These are phyloP conservation scores for Smittia aterrima DNA, from an alignment of 2,888 invertebrate species.

Conservation along the genomic window DNA sequence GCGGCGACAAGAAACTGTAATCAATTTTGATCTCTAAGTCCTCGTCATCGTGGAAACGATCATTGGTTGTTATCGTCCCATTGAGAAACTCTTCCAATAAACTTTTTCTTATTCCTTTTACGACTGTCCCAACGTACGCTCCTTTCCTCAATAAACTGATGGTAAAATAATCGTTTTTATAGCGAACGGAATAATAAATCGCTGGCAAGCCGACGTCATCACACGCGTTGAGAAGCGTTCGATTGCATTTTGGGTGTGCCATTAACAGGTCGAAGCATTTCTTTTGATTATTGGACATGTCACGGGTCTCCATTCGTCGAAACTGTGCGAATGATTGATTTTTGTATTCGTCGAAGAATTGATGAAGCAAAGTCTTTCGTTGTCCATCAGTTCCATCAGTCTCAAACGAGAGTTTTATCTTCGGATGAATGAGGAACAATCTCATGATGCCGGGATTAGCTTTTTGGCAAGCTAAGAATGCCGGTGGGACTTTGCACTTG, in stretches of 20 bases:
- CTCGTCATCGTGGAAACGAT: slow-evolving; percentile 64
- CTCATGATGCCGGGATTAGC: slow-evolving; percentile 23
- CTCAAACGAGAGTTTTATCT: neutral
- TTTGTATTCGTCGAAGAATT: slow-evolving; percentile 9
- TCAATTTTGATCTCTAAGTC: slow-evolving; percentile 72
- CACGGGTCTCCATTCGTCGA: slow-evolving; percentile 46
- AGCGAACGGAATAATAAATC: slow-evolving; percentile 72
- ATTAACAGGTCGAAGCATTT: slow-evolving; percentile 64
- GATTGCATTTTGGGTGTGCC: slow-evolving; percentile 56
- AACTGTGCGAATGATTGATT: neutral
- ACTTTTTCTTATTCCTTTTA: slow-evolving; percentile 69
- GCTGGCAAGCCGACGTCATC: slow-evolving; percentile 67
- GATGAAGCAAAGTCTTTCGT: slow-evolving; percentile 29
- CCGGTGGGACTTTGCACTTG: slow-evolving; percentile 21
- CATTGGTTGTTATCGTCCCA: slow-evolving; percentile 67
- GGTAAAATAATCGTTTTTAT: slow-evolving; percentile 64
- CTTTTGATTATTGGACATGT: slow-evolving; percentile 56
- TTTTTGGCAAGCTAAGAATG: slow-evolving; percentile 17
- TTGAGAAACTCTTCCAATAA: slow-evolving; percentile 72
- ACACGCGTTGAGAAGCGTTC: slow-evolving; percentile 59
- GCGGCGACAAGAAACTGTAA: slow-evolving; percentile 68
- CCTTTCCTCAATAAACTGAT: slow-evolving; percentile 65
- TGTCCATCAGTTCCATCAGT: neutral
- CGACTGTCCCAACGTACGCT: slow-evolving; percentile 71
- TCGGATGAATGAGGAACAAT: neutral